Conservation (phyloP, 2,888 invertebrate species). For the Torymus aiolomorphi region DNA sequence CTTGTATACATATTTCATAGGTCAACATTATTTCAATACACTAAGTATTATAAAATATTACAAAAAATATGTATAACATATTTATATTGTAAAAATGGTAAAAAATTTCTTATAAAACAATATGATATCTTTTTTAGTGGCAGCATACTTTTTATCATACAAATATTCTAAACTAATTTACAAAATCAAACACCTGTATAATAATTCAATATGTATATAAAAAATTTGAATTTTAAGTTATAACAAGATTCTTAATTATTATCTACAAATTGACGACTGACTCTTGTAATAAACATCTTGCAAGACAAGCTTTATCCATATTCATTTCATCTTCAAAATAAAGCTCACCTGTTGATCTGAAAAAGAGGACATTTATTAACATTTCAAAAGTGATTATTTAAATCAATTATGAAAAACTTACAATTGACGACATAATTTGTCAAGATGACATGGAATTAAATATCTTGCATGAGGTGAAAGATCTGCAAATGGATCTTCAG, state of each 20-base stretch:
- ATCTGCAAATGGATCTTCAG: slow-evolving; percentile 66
- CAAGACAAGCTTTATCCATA: slow-evolving; percentile 37
- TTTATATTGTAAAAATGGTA: slow-evolving; percentile 39
- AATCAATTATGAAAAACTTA: slow-evolving; percentile 59
- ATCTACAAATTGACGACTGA: slow-evolving; percentile 26
- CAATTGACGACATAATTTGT: slow-evolving; percentile 65
- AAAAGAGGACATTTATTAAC: slow-evolving; percentile 6
- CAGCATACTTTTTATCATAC: slow-evolving; percentile 31
- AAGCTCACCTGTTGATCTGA: slow-evolving; percentile 43
- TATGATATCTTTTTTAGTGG: slow-evolving; percentile 23
- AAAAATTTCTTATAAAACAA: slow-evolving; percentile 42
- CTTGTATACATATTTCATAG: slow-evolving; percentile 22
- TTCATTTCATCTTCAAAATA: slow-evolving; percentile 49
- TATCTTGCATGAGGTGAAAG: slow-evolving; percentile 67
- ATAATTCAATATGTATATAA: slow-evolving; percentile 7
- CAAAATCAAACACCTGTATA: slow-evolving; percentile 25
- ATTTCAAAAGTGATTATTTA: not conserved
- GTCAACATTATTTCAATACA: slow-evolving; percentile 5
- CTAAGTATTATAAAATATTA: slow-evolving; percentile 25
- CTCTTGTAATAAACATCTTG: slow-evolving; percentile 48
- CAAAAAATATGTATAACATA: slow-evolving; percentile 38
- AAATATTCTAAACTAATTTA: slow-evolving; percentile 21
- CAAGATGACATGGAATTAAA: slow-evolving; percentile 66
- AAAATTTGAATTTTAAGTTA: slow-evolving; percentile 15
- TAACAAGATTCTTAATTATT: slow-evolving; percentile 8